Evolutionary conservation across 2,888 invertebrate genomes (phyloP).

Genomic region (Bellardia pandia): DNA sequence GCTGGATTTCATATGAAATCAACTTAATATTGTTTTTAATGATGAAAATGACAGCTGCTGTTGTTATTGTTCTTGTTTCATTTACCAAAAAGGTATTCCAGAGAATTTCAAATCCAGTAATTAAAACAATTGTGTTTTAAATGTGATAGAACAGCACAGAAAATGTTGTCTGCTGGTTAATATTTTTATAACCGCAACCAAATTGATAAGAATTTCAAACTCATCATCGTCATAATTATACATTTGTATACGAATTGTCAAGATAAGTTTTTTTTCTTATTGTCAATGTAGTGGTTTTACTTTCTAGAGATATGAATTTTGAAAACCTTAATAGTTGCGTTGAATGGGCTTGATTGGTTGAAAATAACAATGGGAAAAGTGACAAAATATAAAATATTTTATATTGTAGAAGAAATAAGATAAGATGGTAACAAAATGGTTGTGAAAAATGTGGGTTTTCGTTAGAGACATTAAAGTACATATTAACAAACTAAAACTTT

Average conservation of each 20-base stretch:
- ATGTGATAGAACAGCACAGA: neutral
- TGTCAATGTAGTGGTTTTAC: neutral
- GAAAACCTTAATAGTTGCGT: neutral
- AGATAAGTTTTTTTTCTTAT: neutral
- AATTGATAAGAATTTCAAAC: slow-evolving; percentile 3
- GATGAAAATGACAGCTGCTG: neutral
- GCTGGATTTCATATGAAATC: neutral
- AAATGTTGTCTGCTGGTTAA: neutral
- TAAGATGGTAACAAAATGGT: neutral
- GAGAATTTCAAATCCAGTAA: neutral
- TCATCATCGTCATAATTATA: neutral
- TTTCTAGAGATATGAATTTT: neutral
- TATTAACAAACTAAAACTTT: no score
- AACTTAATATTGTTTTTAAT: neutral
- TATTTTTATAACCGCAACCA: neutral
- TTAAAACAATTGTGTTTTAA: slow-evolving; percentile 4
- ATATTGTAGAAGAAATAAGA: neutral
- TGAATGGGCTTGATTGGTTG: slow-evolving; percentile 8
- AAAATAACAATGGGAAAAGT: neutral
- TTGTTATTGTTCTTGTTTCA: neutral
- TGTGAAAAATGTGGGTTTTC: neutral
- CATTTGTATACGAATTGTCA: neutral
- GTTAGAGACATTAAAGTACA: no score
- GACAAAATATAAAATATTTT: neutral
- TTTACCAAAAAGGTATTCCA: neutral